These are phyloP conservation scores for Pomatostomus ruficeps DNA, from an alignment of 2,113 vertebrate genomes.

Conservation along the genomic window DNA sequence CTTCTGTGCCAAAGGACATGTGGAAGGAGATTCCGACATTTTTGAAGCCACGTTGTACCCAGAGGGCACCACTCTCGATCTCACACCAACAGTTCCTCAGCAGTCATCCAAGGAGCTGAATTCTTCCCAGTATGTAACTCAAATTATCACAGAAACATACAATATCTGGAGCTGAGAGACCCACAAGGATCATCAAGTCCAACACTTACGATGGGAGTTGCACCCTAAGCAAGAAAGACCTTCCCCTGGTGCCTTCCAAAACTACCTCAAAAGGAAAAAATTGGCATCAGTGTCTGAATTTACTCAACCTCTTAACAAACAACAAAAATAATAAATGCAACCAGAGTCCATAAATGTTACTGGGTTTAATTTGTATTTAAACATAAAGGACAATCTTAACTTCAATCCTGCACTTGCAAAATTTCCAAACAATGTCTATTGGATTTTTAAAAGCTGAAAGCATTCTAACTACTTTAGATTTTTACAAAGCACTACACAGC, in stretches of 20 bases:
- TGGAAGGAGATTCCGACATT: neutral
- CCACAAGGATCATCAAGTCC: neutral
- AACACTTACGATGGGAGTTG: neutral
- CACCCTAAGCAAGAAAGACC: neutral
- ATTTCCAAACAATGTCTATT: neutral
- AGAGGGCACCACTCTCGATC: neutral
- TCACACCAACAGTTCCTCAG: neutral
- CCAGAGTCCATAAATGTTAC: neutral
- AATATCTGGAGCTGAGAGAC: neutral
- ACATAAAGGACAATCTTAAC: neutral
- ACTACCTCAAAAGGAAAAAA: neutral
- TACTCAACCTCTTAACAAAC: neutral
- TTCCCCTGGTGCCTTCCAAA: neutral
- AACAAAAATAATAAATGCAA: neutral
- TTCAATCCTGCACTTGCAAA: neutral
- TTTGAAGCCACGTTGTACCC: neutral
- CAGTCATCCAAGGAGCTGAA: neutral
- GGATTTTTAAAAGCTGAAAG: neutral
- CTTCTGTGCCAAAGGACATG: neutral
- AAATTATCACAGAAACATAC: neutral
- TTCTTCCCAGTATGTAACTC: neutral
- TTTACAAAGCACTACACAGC: neutral
- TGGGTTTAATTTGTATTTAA: neutral
- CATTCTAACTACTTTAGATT: neutral
- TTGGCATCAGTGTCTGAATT: neutral